phyloP scores from a whole-genome alignment of 2,797 vertebrate species.

The Margarornis squamiger region DNA sequence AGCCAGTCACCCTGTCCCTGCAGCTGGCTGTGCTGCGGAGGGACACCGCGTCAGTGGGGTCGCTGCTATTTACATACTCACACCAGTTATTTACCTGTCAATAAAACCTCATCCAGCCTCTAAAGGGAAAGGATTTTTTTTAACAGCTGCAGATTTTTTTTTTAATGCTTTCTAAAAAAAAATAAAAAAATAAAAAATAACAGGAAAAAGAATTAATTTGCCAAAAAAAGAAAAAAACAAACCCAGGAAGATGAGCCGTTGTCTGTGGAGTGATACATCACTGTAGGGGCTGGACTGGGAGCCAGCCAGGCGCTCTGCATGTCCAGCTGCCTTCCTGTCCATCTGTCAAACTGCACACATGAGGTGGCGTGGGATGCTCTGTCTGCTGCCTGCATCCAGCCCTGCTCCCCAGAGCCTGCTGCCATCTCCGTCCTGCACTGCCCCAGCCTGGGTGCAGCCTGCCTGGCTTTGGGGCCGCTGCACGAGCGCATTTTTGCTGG shows the following conservation, averaged over 20 bases:
- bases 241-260: conserved; percentile 18
- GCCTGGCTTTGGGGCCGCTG: neutral
- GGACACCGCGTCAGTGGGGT: conserved; percentile 10
- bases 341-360: neutral
- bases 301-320: neutral
- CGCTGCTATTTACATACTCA: conserved; percentile 58
- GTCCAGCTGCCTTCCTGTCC: conserved; percentile 28
- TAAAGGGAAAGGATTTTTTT: conserved; percentile 60
- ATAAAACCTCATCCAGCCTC: conserved; percentile 57
- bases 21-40: neutral
- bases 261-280: neutral
- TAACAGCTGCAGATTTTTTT: conserved; percentile 65
- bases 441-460: neutral
- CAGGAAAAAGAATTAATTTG: conserved; percentile 25
- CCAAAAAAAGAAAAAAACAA: conserved; percentile 7
- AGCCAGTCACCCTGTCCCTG: neutral
- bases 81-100: conserved; percentile 47
- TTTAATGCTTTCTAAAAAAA: conserved; percentile 69
- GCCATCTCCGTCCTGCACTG: neutral
- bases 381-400: neutral
- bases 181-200: neutral
- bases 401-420: neutral
- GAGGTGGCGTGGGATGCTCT: neutral
- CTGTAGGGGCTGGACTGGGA: neutral
- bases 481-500: rapidly evolving